Conservation (phyloP, 1,140 invertebrate species). For the Nasonia giraulti region DNA sequence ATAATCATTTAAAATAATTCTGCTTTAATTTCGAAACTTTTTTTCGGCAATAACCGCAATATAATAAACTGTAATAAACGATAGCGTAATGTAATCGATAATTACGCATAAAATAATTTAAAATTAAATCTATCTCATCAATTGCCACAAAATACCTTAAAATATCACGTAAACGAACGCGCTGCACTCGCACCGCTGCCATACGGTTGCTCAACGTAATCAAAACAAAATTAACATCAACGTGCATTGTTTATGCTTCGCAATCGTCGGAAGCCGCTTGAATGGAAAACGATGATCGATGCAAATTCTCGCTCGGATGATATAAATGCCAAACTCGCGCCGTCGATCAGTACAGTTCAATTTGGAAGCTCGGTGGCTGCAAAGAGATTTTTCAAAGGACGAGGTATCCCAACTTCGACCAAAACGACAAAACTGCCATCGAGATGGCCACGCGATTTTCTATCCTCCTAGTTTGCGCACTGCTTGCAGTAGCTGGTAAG, state of each 20-base stretch:
- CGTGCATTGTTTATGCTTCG: conserved; percentile 1
- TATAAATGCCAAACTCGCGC: conserved; percentile 26
- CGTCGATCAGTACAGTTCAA: neutral
- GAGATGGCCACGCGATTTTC: neutral
- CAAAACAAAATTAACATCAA: neutral
- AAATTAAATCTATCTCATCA: no score
- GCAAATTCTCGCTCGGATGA: conserved; percentile 34
- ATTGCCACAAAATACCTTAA: no score
- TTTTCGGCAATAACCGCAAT: no score
- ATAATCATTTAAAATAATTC: no score
- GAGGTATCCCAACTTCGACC: neutral
- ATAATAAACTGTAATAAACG: no score
- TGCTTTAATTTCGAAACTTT: no score
- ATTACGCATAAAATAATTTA: no score
- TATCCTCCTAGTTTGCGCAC: neutral
- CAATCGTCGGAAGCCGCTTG: conserved; percentile 17
- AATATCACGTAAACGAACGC: no score
- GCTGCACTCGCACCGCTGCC: neutral
- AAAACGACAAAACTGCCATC: neutral
- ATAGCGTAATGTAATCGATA: no score
- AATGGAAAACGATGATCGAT: conserved; percentile 46
- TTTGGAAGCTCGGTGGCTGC: neutral
- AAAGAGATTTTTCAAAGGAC: neutral
- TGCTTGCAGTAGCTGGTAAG: neutral
- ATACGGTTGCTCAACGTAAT: neutral